A percentile compares a stretch with the other conserved stretches of the same genome.
Conservation (phyloP, 2,113 vertebrate species). For the Archilochus colubris region DNA sequence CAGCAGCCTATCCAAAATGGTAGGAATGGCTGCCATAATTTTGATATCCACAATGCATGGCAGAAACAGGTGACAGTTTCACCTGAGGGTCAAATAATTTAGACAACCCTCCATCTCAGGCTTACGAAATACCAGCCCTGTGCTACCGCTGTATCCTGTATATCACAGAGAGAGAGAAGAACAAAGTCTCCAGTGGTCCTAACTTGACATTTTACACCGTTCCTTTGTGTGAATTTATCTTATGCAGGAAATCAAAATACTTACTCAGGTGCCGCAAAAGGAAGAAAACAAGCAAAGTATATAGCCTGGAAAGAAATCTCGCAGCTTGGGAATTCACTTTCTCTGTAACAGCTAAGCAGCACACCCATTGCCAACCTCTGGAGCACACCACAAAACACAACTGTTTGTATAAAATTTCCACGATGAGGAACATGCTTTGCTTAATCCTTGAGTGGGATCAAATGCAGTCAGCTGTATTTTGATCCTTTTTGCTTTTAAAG, state of each 20-base stretch:
- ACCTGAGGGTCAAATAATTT: background rate
- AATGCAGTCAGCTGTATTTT: background rate
- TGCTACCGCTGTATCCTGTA: background rate
- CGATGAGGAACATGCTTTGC: background rate
- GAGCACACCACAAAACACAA: background rate
- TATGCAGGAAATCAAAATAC: background rate
- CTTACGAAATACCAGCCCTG: background rate
- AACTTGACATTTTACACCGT: background rate
- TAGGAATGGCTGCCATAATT: background rate
- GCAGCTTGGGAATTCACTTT: conserved; percentile 12
- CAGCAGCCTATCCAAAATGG: background rate
- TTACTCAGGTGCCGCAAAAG: background rate
- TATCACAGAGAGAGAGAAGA: background rate
- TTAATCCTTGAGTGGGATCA: background rate
- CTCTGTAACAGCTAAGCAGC: background rate
- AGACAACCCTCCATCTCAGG: background rate
- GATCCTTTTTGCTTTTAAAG: background rate
- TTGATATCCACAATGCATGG: background rate
- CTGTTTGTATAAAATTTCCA: background rate
- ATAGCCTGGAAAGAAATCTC: background rate
- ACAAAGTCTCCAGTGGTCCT: background rate
- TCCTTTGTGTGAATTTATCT: background rate
- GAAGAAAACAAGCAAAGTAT: background rate
- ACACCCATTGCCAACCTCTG: background rate
- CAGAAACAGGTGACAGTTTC: background rate